phyloP scores from a whole-genome alignment of 2,797 vertebrate species.

The Amblyraja radiata region DNA sequence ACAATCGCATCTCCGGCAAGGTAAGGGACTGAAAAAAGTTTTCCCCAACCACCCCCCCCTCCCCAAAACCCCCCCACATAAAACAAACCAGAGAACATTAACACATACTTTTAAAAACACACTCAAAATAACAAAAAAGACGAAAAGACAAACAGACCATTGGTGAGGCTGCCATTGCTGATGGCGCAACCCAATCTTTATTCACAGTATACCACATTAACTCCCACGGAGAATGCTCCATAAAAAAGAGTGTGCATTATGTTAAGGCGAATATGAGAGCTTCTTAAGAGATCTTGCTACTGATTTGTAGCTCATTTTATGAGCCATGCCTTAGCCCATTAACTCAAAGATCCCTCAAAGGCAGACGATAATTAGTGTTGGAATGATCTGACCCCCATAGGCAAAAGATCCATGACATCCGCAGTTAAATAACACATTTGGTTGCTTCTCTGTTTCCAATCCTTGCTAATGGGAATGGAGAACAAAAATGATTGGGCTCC shows the following conservation, averaged over 20 bases:
- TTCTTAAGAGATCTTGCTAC: not conserved
- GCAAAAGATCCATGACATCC: not conserved
- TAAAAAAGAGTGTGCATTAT: not conserved
- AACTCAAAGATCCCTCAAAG: not conserved
- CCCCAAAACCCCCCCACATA: too few species aligned
- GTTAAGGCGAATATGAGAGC: not conserved
- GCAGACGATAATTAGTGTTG: conserved; percentile 1
- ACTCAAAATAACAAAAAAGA: too few species aligned
- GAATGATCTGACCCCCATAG: not conserved
- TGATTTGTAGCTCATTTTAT: not conserved
- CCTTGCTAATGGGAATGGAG: not conserved
- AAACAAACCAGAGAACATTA: too few species aligned
- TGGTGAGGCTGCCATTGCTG: too few species aligned
- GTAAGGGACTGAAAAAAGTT: too few species aligned
- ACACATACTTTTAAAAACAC: too few species aligned
- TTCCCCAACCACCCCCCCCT: too few species aligned
- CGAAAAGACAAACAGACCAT: too few species aligned
- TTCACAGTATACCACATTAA: not conserved
- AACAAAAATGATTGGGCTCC: not conserved
- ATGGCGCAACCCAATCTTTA: too few species aligned
- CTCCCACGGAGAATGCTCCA: not conserved
- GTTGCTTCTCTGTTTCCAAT: not conserved
- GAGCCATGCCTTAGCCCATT: not conserved
- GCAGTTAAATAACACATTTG: not conserved
- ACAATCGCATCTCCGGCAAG: too few species aligned